These are phyloP conservation scores for Suricata suricatta DNA, from an alignment of 2,113 vertebrate genomes.

Conservation along the genomic window DNA sequence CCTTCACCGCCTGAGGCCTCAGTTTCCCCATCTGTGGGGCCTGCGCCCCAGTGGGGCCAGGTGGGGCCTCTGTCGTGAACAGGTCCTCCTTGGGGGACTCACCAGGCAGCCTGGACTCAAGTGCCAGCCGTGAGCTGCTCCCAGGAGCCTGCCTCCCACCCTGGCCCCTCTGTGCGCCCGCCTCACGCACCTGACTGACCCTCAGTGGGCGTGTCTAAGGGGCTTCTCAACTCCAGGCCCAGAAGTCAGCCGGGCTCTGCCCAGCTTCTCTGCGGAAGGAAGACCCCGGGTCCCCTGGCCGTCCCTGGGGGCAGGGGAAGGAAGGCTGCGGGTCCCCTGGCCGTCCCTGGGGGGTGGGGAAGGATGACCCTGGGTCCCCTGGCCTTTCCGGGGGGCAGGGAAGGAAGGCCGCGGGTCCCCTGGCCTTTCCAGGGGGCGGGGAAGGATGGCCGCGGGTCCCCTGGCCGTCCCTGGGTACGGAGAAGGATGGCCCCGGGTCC, in stretches of 20 bases:
- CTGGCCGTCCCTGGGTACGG: rapidly evolving
- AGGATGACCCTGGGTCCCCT: no score
- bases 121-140: background rate
- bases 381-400: no score
- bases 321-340: no score
- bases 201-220: rapidly evolving
- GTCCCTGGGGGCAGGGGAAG: no score
- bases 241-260: no score
- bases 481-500: no score
- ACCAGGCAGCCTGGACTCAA: background rate
- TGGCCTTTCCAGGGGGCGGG: no score
- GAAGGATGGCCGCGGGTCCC: no score
- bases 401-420: no score
- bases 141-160: background rate
- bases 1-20: background rate
- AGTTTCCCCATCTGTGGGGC: background rate
- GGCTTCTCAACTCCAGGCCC: rapidly evolving
- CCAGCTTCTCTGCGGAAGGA: rapidly evolving
- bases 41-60: background rate
- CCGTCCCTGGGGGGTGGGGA: no score
- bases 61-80: background rate
- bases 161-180: rapidly evolving
- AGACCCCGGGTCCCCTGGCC: no score
- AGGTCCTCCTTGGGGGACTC: background rate
- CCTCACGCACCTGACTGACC: rapidly evolving